Percentiles rank a stretch among this genome's conserved stretches.
Conservation (phyloP, 2,888 invertebrate species). For the Drosophila prostipennis region DNA sequence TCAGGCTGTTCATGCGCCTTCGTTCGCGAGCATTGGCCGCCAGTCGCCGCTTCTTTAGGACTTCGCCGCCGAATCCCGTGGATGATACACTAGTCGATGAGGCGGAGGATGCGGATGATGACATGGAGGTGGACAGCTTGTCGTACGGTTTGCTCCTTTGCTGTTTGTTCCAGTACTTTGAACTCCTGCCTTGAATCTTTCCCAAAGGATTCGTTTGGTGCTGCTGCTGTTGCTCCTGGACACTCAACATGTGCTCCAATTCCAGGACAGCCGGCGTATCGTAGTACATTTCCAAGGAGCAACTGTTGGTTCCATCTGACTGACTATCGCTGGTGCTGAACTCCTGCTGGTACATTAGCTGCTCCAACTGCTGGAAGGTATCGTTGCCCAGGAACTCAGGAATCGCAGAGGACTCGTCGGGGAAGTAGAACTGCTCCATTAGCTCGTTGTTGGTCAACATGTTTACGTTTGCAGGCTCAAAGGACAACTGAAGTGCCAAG, state of each 20-base stretch:
- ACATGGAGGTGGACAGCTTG: slow-evolving; percentile 11
- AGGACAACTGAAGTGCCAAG: slow-evolving; percentile 63
- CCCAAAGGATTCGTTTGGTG: slow-evolving; percentile 4
- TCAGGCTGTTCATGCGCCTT: slow-evolving; percentile 90
- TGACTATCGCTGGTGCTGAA: slow-evolving; percentile 56
- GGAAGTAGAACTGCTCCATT: slow-evolving; percentile 61
- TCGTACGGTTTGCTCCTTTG: slow-evolving; percentile 53
- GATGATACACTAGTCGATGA: slow-evolving; percentile 12
- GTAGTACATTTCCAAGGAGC: slow-evolving; percentile 50
- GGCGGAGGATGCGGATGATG: slow-evolving; percentile 11
- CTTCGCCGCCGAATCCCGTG: slow-evolving; percentile 49
- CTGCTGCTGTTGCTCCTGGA: slow-evolving; percentile 31
- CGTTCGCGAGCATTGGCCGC: slow-evolving; percentile 91
- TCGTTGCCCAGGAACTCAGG: slow-evolving; percentile 38
- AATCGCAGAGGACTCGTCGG: slow-evolving; percentile 19
- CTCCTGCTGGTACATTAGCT: slow-evolving; percentile 59
- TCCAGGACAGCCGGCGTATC: slow-evolving; percentile 62
- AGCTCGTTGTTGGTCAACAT: slow-evolving; percentile 65
- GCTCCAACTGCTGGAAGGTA: slow-evolving; percentile 58
- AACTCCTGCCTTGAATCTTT: slow-evolving; percentile 22
- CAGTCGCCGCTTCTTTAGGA: slow-evolving; percentile 86
- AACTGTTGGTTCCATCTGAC: slow-evolving; percentile 63
- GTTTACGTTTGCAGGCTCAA: slow-evolving; percentile 41
- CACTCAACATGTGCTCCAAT: slow-evolving; percentile 62
- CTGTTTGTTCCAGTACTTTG: slow-evolving; percentile 36